These are phyloP conservation scores for Steinernema feltiae DNA, from an alignment of 1,140 invertebrate species.

Conservation along the genomic window DNA sequence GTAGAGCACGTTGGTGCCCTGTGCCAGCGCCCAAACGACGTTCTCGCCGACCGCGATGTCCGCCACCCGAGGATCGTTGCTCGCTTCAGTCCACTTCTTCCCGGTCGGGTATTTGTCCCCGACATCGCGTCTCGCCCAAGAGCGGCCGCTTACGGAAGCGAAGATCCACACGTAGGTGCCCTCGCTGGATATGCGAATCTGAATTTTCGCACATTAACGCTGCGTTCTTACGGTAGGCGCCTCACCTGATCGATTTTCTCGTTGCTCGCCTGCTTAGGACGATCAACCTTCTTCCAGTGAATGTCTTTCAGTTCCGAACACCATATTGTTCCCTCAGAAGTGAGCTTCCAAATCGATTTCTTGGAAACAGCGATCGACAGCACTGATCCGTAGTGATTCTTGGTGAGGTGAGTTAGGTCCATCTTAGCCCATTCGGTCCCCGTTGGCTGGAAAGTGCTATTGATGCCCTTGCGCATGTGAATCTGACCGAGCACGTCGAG, in stretches of 20 bases:
- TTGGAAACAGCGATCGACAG: slow-evolving; percentile 34
- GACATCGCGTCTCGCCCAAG: slow-evolving; percentile 26
- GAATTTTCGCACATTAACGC: too few species aligned
- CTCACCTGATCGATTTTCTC: slow-evolving; percentile 27
- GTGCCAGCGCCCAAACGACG: slow-evolving; percentile 20
- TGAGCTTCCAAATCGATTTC: slow-evolving; percentile 27
- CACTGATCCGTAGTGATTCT: not conserved
- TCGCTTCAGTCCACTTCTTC: slow-evolving; percentile 19
- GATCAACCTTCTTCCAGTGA: slow-evolving; percentile 6
- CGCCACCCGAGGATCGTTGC: slow-evolving; percentile 20
- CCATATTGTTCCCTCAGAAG: slow-evolving; percentile 22
- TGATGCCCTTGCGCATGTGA: slow-evolving; percentile 25
- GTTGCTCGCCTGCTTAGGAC: slow-evolving; percentile 11
- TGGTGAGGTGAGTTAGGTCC: slow-evolving; percentile 3
- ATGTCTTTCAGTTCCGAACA: slow-evolving; percentile 15
- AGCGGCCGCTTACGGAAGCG: slow-evolving; percentile 13
- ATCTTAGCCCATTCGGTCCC: slow-evolving; percentile 20
- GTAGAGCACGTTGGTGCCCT: not conserved
- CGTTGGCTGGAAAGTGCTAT: not conserved
- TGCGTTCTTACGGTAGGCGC: too few species aligned
- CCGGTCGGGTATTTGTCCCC: slow-evolving; percentile 22
- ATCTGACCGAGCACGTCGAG: slow-evolving; percentile 25
- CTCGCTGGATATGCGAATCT: slow-evolving; percentile 29
- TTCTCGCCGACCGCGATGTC: slow-evolving; percentile 28
- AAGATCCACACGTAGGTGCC: slow-evolving; percentile 35